Base-by-base conservation (phyloP, 2,888 invertebrate species). In the Conomelus anceps region DNA sequence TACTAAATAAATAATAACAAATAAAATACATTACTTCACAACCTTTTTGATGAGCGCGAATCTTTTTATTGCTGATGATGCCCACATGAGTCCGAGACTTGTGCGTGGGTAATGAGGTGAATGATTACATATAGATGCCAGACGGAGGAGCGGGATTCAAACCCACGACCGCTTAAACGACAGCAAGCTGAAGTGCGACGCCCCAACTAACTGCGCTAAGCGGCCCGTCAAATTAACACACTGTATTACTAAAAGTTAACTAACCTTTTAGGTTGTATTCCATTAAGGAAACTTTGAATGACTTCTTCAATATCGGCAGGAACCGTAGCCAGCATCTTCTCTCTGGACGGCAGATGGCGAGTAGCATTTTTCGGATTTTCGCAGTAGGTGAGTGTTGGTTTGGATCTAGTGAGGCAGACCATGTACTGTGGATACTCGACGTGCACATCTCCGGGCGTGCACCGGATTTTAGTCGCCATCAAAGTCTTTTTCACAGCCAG, bases 321-420 rank as follows among this genome's bases (percentile, higher is more conserved):
- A 9, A 91, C 89, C 3, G 90, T 88, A 20, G 90, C 90, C 23
- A 91, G 85, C 91, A 91, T 91, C 22, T 91, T 88, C 86, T 91
- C 90, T 22, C 91, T 88, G 13, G 89, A 85, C 17, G 89, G 87
- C 20, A 88, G 90, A 84, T 89, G 90, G 23, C 34, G 63, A 0
- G 89, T 90, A 22, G 88, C 89, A 22, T 89, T 89, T 17, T 26
- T 88, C 0, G 90, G 91, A 63, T 91, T 91, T 22, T 88, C 88
- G 63, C 89, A 90, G 84, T 89, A 91, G 24, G 85, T 88, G 3
- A 91, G 9, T 4, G 88, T 87, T 0, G 91, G 91, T 22, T 89
- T 41, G 3, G 88, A 84, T 20, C 87, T 89, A 0, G 90, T 90
- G 22, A 89, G 87, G 11, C 89, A 87, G 13, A 90, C 88, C 3